phyloP scores from a whole-genome alignment of 2,888 invertebrate genomes.

The Strigamia crassipes region DNA sequence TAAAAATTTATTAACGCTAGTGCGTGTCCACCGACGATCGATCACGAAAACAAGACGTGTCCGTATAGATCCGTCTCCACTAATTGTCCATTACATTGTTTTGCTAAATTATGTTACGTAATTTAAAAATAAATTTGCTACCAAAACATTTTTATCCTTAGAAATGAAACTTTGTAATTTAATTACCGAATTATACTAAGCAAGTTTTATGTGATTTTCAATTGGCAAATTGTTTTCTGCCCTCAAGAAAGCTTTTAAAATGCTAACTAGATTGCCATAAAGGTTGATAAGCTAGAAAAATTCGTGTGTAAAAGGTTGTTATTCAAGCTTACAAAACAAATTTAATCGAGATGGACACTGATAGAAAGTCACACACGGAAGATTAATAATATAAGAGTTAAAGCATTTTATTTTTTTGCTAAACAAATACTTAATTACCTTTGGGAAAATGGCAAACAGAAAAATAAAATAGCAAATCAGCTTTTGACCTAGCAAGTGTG shows the following conservation, averaged over 20 bases:
- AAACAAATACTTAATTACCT: background rate
- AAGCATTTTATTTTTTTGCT: too few species aligned
- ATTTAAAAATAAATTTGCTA: too few species aligned
- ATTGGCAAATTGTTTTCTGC: background rate
- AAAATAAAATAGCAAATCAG: background rate
- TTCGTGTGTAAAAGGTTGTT: background rate
- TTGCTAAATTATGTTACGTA: too few species aligned
- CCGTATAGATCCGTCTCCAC: too few species aligned
- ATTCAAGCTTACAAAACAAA: background rate
- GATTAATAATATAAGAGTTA: background rate
- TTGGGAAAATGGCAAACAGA: background rate
- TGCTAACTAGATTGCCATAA: background rate
- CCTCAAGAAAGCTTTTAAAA: background rate
- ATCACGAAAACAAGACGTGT: too few species aligned
- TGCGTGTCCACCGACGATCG: too few species aligned
- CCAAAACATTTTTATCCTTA: too few species aligned
- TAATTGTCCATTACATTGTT: too few species aligned
- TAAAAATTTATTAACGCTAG: too few species aligned
- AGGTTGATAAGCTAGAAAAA: background rate
- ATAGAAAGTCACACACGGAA: background rate
- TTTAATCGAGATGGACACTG: background rate
- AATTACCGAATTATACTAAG: too few species aligned
- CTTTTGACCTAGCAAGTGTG: background rate
- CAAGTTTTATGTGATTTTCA: background rate
- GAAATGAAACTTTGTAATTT: too few species aligned